Conservation (phyloP, 2,113 vertebrate species). For the Pollimyrus isidori region DNA sequence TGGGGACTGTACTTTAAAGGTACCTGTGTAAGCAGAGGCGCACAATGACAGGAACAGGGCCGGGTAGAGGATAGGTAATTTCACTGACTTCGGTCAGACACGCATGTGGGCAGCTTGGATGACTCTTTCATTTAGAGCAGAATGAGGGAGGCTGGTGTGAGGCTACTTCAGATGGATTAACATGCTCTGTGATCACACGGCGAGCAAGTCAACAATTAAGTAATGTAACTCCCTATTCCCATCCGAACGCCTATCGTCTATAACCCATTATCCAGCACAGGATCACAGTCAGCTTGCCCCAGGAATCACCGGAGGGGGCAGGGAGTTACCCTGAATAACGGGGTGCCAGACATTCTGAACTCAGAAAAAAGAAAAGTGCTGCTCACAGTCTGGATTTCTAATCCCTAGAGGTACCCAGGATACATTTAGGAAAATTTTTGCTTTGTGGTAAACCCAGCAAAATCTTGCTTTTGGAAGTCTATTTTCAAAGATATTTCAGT, state of each 20-base stretch:
- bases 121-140: background rate
- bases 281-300: background rate
- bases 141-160: background rate
- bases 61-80: background rate
- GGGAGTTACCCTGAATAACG: background rate
- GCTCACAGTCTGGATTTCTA: background rate
- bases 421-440: background rate
- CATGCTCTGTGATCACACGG: background rate
- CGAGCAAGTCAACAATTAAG: background rate
- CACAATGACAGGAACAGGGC: background rate
- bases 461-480: background rate
- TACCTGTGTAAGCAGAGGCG: constrained; percentile 25
- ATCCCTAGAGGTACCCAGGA: background rate
- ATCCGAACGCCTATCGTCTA: background rate
- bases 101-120: background rate
- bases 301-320: background rate
- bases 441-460: background rate
- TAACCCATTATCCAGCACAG: background rate
- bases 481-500: background rate
- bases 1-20: background rate
- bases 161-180: background rate
- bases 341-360: background rate
- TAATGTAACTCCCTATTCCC: background rate
- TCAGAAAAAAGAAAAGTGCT: background rate
- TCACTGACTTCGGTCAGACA: background rate